These are phyloP conservation scores for Charadrius vociferus DNA, from an alignment of 2,113 vertebrate species.

Conservation along the genomic window DNA sequence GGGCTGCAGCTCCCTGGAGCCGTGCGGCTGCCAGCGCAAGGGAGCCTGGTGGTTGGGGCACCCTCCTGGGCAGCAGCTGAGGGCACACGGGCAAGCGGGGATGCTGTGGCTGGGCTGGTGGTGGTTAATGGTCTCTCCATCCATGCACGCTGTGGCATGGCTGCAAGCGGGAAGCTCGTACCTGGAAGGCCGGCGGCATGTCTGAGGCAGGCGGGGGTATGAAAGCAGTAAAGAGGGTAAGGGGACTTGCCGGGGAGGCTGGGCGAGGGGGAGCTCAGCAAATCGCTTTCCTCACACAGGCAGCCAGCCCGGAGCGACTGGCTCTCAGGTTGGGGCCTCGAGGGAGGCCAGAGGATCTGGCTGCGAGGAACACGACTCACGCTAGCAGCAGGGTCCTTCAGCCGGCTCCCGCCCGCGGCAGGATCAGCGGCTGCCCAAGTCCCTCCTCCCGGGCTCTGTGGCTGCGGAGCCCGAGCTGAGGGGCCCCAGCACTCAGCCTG, in stretches of 20 bases:
- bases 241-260: background rate
- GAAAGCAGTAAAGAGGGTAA: background rate
- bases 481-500: background rate
- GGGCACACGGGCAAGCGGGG: no score
- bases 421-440: background rate
- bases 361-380: background rate
- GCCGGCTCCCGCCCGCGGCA: background rate
- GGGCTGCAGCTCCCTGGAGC: background rate
- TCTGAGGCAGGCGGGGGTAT: background rate
- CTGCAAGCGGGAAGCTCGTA: background rate
- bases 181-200: no score
- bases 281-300: rapidly evolving
- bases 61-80: no score
- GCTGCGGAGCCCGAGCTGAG: background rate
- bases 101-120: background rate
- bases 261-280: background rate
- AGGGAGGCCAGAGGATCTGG: background rate
- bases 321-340: background rate
- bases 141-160: background rate
- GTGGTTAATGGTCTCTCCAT: background rate
- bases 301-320: background rate
- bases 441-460: background rate
- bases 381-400: background rate
- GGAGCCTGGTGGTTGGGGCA: background rate
- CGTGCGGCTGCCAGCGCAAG: background rate